Evolutionary conservation across 2,888 invertebrate genomes (phyloP), one percentile per base, ranked within the genome.

Genomic region (Beris morrisii): DNA sequence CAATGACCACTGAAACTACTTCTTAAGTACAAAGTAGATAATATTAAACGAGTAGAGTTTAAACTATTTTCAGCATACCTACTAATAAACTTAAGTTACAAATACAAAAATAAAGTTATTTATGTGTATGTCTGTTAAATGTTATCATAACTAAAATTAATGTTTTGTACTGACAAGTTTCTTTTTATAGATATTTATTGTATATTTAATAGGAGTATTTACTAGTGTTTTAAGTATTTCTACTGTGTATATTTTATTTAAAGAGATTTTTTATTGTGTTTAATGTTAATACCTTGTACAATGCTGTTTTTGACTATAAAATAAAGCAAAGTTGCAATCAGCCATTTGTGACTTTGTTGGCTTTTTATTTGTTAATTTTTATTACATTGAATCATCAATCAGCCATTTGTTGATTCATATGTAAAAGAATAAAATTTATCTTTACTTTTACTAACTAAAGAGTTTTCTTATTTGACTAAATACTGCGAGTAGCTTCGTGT

Each of bases 351-450:
- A 64, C 52, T 22, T 64, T 48, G 45, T 64, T 46, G 32, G 11
- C 11, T 52, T 38, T 63, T 31, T 48, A 31, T 46, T 22, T 56
- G 12, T 54, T 31, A 43, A 22, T 4, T 22, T 12, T n/a, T 53
- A 46, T 50, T 56, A 22, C 28, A 67, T 57, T 67, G 46, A 52
- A 15, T 44, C 52, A 64, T 11, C 63, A 64, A 57, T 6, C 67
- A 67, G 67, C 67, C 67, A 67, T 67, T 67, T 67, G 64, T 58
- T 54, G 53, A 46, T n/a, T 53, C 46, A 58, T 67, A 54, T 54
- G n/a, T 7, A 50, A 52, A 2, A 38, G n/a, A 54, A 6, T 30
- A 50, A 46, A 63, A 54, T 55, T 52, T 53, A 53, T 45, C 45
- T 64, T 38, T 54, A 31, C 5, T 45, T 54, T 54, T 38, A 38